Base-by-base conservation (phyloP, 2,797 vertebrate genomes). In the Diplodus puntazzo region DNA sequence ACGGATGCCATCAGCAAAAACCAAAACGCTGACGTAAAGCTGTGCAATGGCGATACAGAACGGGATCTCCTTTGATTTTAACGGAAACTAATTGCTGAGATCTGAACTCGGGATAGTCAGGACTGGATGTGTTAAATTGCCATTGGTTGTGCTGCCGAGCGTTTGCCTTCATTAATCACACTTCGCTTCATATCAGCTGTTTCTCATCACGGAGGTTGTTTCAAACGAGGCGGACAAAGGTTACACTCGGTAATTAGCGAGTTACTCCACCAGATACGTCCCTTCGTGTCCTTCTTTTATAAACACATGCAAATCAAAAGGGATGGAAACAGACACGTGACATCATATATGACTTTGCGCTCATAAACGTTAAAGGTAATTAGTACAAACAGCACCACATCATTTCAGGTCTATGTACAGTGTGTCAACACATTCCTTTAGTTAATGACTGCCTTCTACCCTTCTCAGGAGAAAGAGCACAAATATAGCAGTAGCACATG, bases 401-500 rank as follows among this genome's bases (percentile, higher is more conserved):
- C 20, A 62, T 53, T 52, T 77, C 55, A 65, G 39, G 23, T 59
- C 61, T 17, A 1, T 74, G 25, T 68, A 27, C 34, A 39, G 43
- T 69, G 64, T 81, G 70, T 73, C 60, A 77, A 66, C 43, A 81
- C 62, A 77, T 72, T 74, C 5, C 48, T 78, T 75, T 54, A 23
- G 42, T 70, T 88, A 90, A 86, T 81, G 63, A 82, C 54, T 55
- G 65, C 45, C 20, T 55, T 63, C 70, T 67, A 64, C 17, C 30
- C 53, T 50, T 71, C 81, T 87, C 73, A 14, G n/a, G 79, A 83
- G 66, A 70, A 83, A 82, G 52, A 84, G 81, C 34, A 84, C 87
- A 87, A 83, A 90, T 87, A 86, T 91, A 90, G 86, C 85, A 75
- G 58, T 4, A 75, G 67, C 84, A 85, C 83, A 88, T 91, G 88